Evolutionary conservation across 30 jellyfish, hydroid and myxozoan genomes (phyloP), one percentile per base, ranked within the genome.

Genomic region (Sanderia malayensis): DNA sequence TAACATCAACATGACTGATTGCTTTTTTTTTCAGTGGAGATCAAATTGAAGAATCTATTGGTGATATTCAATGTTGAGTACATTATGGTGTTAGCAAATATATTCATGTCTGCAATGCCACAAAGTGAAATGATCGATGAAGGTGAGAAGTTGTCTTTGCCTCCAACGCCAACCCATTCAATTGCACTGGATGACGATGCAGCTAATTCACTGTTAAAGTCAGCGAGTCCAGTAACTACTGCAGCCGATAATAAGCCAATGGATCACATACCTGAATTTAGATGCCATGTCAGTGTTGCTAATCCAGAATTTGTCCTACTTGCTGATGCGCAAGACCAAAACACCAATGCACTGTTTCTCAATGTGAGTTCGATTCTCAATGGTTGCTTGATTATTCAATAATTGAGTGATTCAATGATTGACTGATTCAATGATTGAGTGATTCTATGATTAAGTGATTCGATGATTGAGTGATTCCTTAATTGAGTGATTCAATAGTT

Each of bases 281-380:
- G 73, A 31, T 61, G 83, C 44, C 81, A 78, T 1, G 30, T 90
- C 9, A 59, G 8, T 19, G 85, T 82, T 27, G 26, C 63, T 19
- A 64, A 84, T 59, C 98, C 98, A 2, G 95, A 82, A 47, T 60
- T 90, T 44, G 95, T 90, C 37, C 57, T 90, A 25, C 86, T 90
- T 10, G 98, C 98, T 22, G 96, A 90, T 79, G 91, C 96, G 2
- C 78, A 78, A 47, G 94, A 83, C 63, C 60, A 47, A 41, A 79
- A 90, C 21, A 77, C 98, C 0, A 83, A 90, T 45, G 98, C 96
- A 1, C 49, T 90, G 26, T 90, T 90, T 64, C 72, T 90, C 44
- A 28, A 71, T 0, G 94, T 82, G 61, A 45, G 82, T 52, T 25
- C 29, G n/a, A n/a, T n/a, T n/a, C n/a, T n/a, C n/a, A n/a, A n/a